Evolutionary conservation across 2,888 invertebrate species (phyloP).

Genomic region (Slavum lentiscoides): DNA sequence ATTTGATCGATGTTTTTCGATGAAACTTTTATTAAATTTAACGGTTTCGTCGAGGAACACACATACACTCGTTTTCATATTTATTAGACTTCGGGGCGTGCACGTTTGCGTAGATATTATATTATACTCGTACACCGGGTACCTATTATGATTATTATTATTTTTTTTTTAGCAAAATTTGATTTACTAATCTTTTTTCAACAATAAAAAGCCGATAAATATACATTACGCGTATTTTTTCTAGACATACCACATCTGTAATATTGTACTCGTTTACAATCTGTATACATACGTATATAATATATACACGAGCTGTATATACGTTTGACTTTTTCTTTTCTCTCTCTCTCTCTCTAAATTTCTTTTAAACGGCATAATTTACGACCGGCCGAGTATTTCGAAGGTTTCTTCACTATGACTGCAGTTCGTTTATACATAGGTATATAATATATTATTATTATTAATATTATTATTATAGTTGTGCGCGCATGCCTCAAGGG

Average conservation of each 20-base stretch:
- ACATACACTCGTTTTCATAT: too few relatives aligned
- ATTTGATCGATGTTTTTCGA: too few relatives aligned
- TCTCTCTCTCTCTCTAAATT: conserved; percentile 28
- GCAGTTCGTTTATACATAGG: not conserved
- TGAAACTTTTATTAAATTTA: too few relatives aligned
- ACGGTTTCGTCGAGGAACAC: too few relatives aligned
- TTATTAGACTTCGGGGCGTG: not conserved
- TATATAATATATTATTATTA: not conserved
- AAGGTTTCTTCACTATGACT: conserved; percentile 36
- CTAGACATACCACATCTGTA: too few relatives aligned
- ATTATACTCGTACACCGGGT: too few relatives aligned
- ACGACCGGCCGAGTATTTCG: conserved; percentile 44
- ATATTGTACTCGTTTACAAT: too few relatives aligned
- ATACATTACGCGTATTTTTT: conserved; percentile 14
- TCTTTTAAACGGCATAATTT: conserved; percentile 47
- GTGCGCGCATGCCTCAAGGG: conserved; percentile 36
- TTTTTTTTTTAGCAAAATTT: conserved; percentile 12
- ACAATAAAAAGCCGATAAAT: conserved; percentile 37
- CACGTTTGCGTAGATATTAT: not conserved
- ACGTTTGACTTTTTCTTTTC: conserved; percentile 42
- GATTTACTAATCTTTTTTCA: conserved; percentile 39
- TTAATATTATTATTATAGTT: not conserved
- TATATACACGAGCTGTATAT: not conserved
- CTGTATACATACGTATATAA: too few relatives aligned
- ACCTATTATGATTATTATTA: not conserved